Percentiles rank a stretch among this genome's conserved stretches.
These are phyloP conservation scores for Heterotilapia buettikoferi DNA, from an alignment of 2,113 vertebrate genomes.

Conservation along the genomic window DNA sequence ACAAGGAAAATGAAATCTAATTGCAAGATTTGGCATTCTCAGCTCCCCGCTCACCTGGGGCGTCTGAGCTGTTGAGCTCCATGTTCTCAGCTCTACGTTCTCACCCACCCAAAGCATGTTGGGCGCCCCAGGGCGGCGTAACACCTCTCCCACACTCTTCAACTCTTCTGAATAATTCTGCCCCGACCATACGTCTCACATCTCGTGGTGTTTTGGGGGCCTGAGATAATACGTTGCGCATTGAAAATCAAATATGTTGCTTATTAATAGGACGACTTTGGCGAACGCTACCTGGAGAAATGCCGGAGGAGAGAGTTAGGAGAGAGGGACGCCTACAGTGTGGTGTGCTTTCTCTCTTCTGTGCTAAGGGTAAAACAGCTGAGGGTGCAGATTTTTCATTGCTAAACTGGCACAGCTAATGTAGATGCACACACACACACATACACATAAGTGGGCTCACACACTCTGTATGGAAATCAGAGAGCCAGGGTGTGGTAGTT, in stretches of 20 bases:
- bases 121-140: constrained; percentile 58
- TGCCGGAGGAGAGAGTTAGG: constrained; percentile 36
- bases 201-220: constrained; percentile 11
- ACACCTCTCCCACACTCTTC: constrained; percentile 63
- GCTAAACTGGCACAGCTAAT: constrained; percentile 58
- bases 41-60: constrained; percentile 41
- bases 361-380: constrained; percentile 56
- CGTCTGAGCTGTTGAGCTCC: constrained; percentile 37
- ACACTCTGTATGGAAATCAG: constrained; percentile 41
- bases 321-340: constrained; percentile 42
- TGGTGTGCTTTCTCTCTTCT: constrained; percentile 34
- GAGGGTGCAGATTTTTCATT: constrained; percentile 69
- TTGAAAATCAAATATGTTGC: constrained; percentile 76
- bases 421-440: background rate
- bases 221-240: constrained; percentile 33
- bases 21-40: constrained; percentile 38
- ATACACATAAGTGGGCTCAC: background rate
- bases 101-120: constrained; percentile 68
- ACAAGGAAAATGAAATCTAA: constrained; percentile 39
- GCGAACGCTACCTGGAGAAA: constrained; percentile 70
- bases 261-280: constrained; percentile 74
- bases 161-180: constrained; percentile 61
- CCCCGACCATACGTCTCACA: constrained; percentile 38
- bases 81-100: constrained; percentile 53
- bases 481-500: constrained; percentile 28